These are phyloP conservation scores for Pao palembangensis DNA, from an alignment of 2,113 vertebrate species.

Conservation along the genomic window DNA sequence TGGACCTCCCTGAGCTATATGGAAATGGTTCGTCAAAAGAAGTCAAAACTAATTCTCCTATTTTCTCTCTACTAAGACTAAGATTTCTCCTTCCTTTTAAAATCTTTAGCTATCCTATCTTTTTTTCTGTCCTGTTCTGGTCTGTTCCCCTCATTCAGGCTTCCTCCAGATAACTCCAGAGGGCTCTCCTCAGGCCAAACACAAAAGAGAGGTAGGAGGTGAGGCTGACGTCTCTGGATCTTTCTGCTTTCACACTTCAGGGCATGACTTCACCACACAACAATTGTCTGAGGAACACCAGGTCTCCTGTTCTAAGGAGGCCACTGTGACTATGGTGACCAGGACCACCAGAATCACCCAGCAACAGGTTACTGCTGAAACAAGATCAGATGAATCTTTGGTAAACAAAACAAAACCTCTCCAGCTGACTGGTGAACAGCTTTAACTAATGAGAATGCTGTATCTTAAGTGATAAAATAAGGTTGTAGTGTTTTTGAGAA, in stretches of 20 bases:
- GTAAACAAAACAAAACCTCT: slow-evolving; percentile 24
- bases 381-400: slow-evolving; percentile 57
- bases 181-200: slow-evolving; percentile 65
- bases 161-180: slow-evolving; percentile 71
- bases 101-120: slow-evolving; percentile 5
- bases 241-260: slow-evolving; percentile 76
- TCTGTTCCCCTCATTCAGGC: slow-evolving; percentile 34
- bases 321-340: slow-evolving; percentile 51
- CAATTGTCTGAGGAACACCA: slow-evolving; percentile 55
- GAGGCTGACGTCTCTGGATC: slow-evolving; percentile 62
- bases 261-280: slow-evolving; percentile 69
- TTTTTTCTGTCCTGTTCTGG: not conserved
- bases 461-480: slow-evolving; percentile 29
- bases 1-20: too few relatives aligned
- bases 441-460: slow-evolving; percentile 46
- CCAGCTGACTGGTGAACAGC: slow-evolving; percentile 20
- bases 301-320: slow-evolving; percentile 45
- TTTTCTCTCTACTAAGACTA: slow-evolving; percentile 52
- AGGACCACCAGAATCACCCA: slow-evolving; percentile 66
- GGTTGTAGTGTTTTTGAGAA: slow-evolving; percentile 52
- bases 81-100: slow-evolving; percentile 37
- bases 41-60: slow-evolving; percentile 22
- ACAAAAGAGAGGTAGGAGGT: slow-evolving; percentile 55
- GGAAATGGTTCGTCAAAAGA: too few relatives aligned
- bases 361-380: slow-evolving; percentile 56